These are phyloP conservation scores for Cecropterus lyciades DNA, from an alignment of 1,140 invertebrate genomes.

Conservation along the genomic window DNA sequence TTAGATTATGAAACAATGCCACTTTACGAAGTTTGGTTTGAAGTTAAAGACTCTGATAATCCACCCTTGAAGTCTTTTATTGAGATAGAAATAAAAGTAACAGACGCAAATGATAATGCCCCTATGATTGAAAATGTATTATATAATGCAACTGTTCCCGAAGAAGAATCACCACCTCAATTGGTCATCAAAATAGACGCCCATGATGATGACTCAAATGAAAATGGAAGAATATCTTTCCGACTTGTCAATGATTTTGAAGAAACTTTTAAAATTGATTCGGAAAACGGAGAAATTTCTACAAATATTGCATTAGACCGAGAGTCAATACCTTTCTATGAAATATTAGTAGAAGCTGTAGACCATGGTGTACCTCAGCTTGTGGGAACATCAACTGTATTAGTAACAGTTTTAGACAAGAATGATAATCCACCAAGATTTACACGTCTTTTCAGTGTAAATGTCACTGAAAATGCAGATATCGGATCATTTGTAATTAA, in stretches of 20 bases:
- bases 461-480: conserved; percentile 97
- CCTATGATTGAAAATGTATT: conserved; percentile 92
- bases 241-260: conserved; percentile 90
- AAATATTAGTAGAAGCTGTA: conserved; percentile 92
- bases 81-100: conserved; percentile 92
- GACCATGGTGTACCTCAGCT: conserved; percentile 94
- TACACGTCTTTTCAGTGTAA: conserved; percentile 95
- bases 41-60: conserved; percentile 93
- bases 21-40: conserved; percentile 96
- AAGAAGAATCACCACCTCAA: conserved; percentile 93
- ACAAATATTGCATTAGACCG: conserved; percentile 94
- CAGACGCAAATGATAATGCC: conserved; percentile 96
- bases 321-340: conserved; percentile 93
- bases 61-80: conserved; percentile 91
- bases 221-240: conserved; percentile 94
- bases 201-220: conserved; percentile 93
- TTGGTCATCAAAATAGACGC: conserved; percentile 92
- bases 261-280: conserved; percentile 92
- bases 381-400: conserved; percentile 93
- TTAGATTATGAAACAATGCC: conserved; percentile 95
- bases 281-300: conserved; percentile 92
- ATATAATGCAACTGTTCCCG: conserved; percentile 93
- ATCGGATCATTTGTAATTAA: conserved; percentile 96
- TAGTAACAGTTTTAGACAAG: conserved; percentile 94
- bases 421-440: conserved; percentile 98